A percentile compares a stretch with the other conserved stretches of the same genome.
These are phyloP conservation scores for Perca schrenkii DNA, from an alignment of 2,113 vertebrate species.

Conservation along the genomic window DNA sequence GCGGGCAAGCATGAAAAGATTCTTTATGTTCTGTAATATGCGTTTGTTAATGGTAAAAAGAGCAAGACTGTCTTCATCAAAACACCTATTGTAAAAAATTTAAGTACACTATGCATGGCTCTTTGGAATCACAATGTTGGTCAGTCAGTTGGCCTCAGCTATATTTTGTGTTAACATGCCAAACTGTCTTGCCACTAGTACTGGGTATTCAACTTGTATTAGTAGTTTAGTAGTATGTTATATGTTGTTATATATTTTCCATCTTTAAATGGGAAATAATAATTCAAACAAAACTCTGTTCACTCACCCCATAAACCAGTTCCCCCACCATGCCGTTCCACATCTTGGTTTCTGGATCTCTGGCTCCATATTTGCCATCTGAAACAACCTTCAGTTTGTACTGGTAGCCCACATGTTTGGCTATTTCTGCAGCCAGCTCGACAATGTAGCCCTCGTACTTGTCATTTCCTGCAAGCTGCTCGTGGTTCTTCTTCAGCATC, in stretches of 20 bases:
- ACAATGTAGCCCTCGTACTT: conserved; percentile 98
- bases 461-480: conserved; percentile 93
- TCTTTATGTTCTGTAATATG: background rate
- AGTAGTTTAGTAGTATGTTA: too few species aligned
- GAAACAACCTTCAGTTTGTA: conserved; percentile 96
- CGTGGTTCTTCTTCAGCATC: conserved; percentile 98
- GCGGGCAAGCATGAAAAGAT: background rate
- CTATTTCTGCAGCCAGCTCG: conserved; percentile 96
- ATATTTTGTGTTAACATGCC: too few species aligned
- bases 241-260: background rate
- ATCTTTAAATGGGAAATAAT: background rate
- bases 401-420: conserved; percentile 96
- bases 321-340: conserved; percentile 99
- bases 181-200: too few species aligned
- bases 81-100: background rate
- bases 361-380: conserved; percentile 96
- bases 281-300: background rate
- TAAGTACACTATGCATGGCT: background rate
- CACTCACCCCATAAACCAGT: conserved; percentile 93
- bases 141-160: background rate
- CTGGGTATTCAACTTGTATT: too few species aligned
- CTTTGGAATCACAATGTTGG: background rate
- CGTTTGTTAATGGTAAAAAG: background rate
- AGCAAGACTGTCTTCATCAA: background rate
- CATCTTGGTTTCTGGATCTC: conserved; percentile 93